Conservation (phyloP, 37 sponge, comb jelly and placozoan genomes). For the Axinella damicornis region DNA sequence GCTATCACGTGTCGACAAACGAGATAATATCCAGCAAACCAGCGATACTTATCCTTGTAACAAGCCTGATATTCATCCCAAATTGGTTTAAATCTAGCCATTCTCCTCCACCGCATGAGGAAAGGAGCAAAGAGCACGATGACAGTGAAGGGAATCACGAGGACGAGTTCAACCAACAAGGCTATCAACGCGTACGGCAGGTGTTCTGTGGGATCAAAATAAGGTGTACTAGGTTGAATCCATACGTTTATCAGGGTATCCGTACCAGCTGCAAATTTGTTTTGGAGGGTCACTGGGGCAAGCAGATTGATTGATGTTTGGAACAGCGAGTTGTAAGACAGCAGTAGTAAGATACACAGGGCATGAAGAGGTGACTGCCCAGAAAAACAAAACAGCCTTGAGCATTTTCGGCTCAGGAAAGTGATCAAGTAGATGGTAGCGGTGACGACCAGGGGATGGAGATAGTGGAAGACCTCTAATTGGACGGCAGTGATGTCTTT, state of each 20-base stretch:
- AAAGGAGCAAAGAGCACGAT: constrained; percentile 22
- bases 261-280: not conserved
- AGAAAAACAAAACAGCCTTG: not conserved
- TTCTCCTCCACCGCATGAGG: constrained; percentile 21
- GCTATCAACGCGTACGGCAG: constrained; percentile 30
- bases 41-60: constrained; percentile 26
- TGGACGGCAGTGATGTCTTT: not conserved
- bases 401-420: not conserved
- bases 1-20: constrained; percentile 13
- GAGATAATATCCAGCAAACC: constrained; percentile 44
- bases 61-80: constrained; percentile 47
- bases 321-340: constrained; percentile 15
- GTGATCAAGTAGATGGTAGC: not conserved
- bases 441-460: constrained; percentile 16
- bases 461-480: not conserved
- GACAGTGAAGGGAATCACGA: constrained; percentile 6
- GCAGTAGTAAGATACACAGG: constrained; percentile 19
- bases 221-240: constrained; percentile 16
- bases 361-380: constrained; percentile 3
- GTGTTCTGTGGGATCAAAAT: constrained; percentile 18
- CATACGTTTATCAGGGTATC: not conserved
- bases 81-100: constrained; percentile 26
- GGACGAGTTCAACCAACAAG: constrained; percentile 6
- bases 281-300: not conserved
- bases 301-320: constrained; percentile 24